A percentile compares a stretch with the other conserved stretches of the same genome.
Evolutionary conservation across 2,888 invertebrate genomes (phyloP).

Genomic region (Herminia tarsipennalis): DNA sequence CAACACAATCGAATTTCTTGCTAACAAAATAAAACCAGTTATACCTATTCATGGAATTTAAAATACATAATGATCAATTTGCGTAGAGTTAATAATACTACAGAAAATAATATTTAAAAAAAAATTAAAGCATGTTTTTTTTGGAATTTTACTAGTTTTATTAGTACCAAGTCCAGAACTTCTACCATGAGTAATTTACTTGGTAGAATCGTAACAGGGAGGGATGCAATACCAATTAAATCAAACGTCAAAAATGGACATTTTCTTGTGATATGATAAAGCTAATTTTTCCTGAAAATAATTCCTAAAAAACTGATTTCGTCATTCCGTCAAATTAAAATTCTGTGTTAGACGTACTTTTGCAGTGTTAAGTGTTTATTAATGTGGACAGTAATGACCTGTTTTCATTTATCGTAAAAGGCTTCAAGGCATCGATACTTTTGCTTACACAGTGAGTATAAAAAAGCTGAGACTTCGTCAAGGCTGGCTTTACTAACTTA

Average conservation of each 20-base stretch:
- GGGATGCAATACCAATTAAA: conserved; percentile 25
- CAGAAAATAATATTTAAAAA: too few species aligned
- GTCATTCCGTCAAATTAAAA: conserved; percentile 44
- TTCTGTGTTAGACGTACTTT: conserved; percentile 40
- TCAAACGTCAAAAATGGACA: conserved; percentile 69
- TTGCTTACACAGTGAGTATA: conserved; percentile 41
- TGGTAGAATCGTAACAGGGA: conserved; percentile 5
- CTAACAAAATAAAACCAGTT: too few species aligned
- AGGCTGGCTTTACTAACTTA: conserved; percentile 52
- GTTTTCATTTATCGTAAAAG: conserved; percentile 44
- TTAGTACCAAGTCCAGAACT: too few species aligned
- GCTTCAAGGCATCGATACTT: conserved; percentile 43
- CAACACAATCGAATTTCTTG: too few species aligned
- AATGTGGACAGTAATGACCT: conserved; percentile 45
- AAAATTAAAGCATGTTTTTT: too few species aligned
- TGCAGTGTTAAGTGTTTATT: conserved; percentile 47
- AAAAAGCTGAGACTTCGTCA: conserved; percentile 43
- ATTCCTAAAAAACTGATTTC: conserved; percentile 39
- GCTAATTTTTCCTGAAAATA: conserved; percentile 49
- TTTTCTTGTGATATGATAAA: conserved; percentile 53
- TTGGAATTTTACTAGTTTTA: too few species aligned
- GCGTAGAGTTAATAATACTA: too few species aligned
- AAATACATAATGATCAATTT: too few species aligned
- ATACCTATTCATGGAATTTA: too few species aligned
- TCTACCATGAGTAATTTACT: neutral